Conservation (phyloP, 2,113 vertebrate genomes). For the Nothobranchius kuhntae region DNA sequence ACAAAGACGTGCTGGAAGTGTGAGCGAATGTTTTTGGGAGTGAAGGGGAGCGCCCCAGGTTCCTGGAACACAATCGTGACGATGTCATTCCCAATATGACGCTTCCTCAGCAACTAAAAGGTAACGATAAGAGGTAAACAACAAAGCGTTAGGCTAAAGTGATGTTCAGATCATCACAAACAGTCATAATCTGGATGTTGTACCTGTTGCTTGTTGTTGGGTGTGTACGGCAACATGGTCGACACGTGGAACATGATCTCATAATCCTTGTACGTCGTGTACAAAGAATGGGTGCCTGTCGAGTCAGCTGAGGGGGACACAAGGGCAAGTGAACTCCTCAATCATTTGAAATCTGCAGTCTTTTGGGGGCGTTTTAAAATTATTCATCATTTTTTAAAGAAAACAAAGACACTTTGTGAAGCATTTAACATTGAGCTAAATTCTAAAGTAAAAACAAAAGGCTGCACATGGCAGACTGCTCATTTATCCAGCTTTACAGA, state of each 20-base stretch:
- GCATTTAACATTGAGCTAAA: not conserved
- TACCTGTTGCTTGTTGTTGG: constrained; percentile 99
- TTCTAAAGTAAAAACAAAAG: not conserved
- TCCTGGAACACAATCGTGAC: constrained; percentile 99
- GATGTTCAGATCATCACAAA: not conserved
- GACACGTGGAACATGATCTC: constrained; percentile 84
- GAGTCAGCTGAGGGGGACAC: constrained; percentile 72
- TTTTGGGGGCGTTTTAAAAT: not conserved
- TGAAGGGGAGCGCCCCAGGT: constrained; percentile 94
- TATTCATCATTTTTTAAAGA: not conserved
- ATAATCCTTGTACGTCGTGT: constrained; percentile 80
- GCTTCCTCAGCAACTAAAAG: constrained; percentile 89
- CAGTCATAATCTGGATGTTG: too few relatives aligned
- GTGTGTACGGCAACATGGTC: constrained; percentile 94
- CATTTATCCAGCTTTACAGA: not conserved
- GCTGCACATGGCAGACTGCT: not conserved
- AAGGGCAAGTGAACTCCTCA: not conserved
- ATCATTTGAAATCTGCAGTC: not conserved
- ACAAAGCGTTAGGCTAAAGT: not conserved
- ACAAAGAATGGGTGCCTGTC: constrained; percentile 79
- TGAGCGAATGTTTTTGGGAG: constrained; percentile 97
- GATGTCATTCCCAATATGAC: constrained; percentile 98
- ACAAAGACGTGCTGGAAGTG: constrained; percentile 99
- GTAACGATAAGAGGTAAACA: constrained; percentile 4
- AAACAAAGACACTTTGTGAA: not conserved